Evolutionary conservation across 2,888 invertebrate species (phyloP), one percentile per base, ranked within the genome.

Genomic region (Leptinotarsa peninsularis): DNA sequence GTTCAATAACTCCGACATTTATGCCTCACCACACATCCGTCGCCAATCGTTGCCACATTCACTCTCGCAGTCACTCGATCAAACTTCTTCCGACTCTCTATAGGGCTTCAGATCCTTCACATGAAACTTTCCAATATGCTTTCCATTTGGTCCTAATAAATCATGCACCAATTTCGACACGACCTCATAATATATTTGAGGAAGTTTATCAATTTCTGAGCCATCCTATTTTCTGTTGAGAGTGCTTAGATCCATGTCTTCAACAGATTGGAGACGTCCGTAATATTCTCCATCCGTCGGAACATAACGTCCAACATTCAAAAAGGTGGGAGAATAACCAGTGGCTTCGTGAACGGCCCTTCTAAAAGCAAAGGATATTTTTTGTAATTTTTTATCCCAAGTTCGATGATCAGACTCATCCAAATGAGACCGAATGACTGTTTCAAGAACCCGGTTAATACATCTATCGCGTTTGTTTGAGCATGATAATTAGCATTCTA

Each of bases 291-390:
- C 52, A 15, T 52, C n/a, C n/a, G 52, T n/a, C 4, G 52, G 52
- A 52, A 52, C 52, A 52, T 52, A 52, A 52, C 52, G 52, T 17
- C 17, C 52, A 52, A 52, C n/a, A n/a, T 77, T 79, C 10, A 79
- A 56, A 67, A 74, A 71, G 4, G 70, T 72, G 2, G 78, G 78
- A 15, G 60, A 72, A 67, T 56, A 75, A 56, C 77, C 76, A n/a
- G 81, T 76, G 4, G 69, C 60, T 63, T 80, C 78, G n/a, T 81
- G 78, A 17, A 73, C 68, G 1, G 79, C 70, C 3, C 79, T 76
- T 15, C 76, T 14, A 2, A 81, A 54, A 18, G 77, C 80, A 23
- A 72, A 72, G 1, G 68, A 67, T 15, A 76, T 77, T 71, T 79
- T 74, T 13, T 58, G 73, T 15, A 76, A 33, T 43, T 76, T 66